Evolutionary conservation across 2,113 vertebrate species (phyloP), one percentile per base, ranked within the genome.

Genomic region (Serranochromis macrocephalus): DNA sequence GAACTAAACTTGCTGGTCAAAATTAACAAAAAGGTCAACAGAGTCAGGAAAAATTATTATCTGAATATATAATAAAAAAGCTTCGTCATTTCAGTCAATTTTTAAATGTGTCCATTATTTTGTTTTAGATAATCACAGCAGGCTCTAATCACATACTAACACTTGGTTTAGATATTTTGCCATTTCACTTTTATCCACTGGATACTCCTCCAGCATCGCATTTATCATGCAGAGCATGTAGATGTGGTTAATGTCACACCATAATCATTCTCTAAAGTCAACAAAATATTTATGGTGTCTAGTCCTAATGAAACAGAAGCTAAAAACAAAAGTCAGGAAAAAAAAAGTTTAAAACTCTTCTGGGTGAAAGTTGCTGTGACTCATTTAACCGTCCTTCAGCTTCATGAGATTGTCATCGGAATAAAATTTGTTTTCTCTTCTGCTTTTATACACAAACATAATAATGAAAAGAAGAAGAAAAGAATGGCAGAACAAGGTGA

Each of bases 341-440:
- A 36, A 36, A 45, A 7, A 73, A 12, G 3, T 31, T 17, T 8
- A 19, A 78, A 49, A 51, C 17, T 78, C 42, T 78, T 78, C 9
- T 78, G 42, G 16, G 16, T 49, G 4, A 75, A 75, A 75, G 24
- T 21, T 78, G 10, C 73, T 51, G 73, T 78, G 73, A 51, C 45
- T 78, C 73, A 49, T 78, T 49, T n/a, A 78, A 51, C 1, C 3
- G 9, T 49, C 71, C 71, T 49, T 19, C 7, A 21, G 61, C 54
- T 84, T 82, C 17, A 82, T 24, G 71, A 29, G 42, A 54, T 9
- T 73, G 81, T 8, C 33, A 73, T 91, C 33, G 80, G 82, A 88
- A 89, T 93, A 49, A 81, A 88, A 75, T 80, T n/a, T 7, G 42
- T 89, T 83, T 75, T 81, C 51, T 80, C 57, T 6, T 19, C 57